Evolutionary conservation across 2,797 vertebrate genomes (phyloP).

Genomic region (Tapera naevia): DNA sequence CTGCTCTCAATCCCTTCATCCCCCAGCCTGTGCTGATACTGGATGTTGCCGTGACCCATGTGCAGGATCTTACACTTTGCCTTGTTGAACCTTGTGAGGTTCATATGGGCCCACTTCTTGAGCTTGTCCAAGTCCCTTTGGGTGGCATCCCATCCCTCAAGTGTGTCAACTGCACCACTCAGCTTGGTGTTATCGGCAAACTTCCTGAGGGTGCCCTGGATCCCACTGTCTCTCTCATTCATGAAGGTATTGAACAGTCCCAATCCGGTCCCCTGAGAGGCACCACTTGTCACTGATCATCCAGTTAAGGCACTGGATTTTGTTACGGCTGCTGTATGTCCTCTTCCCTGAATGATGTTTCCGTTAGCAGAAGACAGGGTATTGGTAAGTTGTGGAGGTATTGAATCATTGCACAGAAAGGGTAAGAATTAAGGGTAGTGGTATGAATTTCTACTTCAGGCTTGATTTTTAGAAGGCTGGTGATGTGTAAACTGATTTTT

Average conservation of each 20-base stretch:
- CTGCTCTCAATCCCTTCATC: not conserved
- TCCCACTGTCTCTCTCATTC: not conserved
- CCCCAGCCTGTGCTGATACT: not conserved
- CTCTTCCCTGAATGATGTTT: not conserved
- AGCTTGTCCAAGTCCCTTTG: not conserved
- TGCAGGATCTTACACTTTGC: not conserved
- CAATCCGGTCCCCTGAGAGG: not conserved
- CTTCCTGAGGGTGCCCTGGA: not conserved
- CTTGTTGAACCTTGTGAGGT: not conserved
- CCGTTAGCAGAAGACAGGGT: not conserved
- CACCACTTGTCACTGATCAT: not conserved
- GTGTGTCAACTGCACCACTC: fast-evolving
- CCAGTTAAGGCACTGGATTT: not conserved
- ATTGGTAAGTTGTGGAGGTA: not conserved
- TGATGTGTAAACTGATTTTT: not conserved
- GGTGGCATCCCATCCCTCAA: not conserved
- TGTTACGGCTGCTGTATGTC: not conserved
- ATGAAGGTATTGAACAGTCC: not conserved
- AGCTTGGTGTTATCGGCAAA: not conserved
- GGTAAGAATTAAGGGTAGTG: not conserved
- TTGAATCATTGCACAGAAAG: not conserved
- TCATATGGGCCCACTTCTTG: not conserved
- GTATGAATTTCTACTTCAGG: not conserved
- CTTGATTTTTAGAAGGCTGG: not conserved
- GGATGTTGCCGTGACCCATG: not conserved